Conservation (phyloP, 2,888 invertebrate species). For the Thecophora atra region DNA sequence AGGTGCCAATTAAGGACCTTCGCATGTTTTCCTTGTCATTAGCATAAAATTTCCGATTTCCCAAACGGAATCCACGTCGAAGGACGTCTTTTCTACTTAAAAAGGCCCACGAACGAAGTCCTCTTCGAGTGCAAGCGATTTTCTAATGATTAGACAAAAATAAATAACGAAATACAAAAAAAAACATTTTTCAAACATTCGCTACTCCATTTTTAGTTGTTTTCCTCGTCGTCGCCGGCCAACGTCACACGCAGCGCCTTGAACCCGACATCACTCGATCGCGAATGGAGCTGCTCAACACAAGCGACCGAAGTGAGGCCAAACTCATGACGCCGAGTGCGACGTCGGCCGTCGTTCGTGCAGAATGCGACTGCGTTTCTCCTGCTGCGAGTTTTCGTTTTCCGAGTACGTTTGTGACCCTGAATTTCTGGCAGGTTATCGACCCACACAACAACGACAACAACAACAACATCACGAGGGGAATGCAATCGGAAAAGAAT, state of each 20-base stretch:
- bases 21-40: constrained; percentile 33
- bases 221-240: too few relatives aligned
- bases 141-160: constrained; percentile 16
- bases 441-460: constrained; percentile 38
- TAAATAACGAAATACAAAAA: constrained; percentile 8
- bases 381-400: background rate
- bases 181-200: background rate
- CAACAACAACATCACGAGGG: constrained; percentile 31
- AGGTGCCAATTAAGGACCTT: constrained; percentile 33
- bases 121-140: background rate
- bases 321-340: too few relatives aligned
- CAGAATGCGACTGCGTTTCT: constrained; percentile 11
- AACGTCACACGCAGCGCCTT: too few relatives aligned
- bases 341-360: background rate
- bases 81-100: background rate
- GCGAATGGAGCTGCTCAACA: too few relatives aligned
- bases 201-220: background rate
- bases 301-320: too few relatives aligned
- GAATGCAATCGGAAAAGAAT: constrained; percentile 1
- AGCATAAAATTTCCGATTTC: constrained; percentile 29
- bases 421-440: constrained; percentile 43
- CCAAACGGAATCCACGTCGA: background rate
- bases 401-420: constrained; percentile 38
- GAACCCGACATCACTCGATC: too few relatives aligned
- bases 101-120: background rate